These are phyloP conservation scores for Athetis lepigone DNA, from an alignment of 2,888 invertebrate species.

Conservation along the genomic window DNA sequence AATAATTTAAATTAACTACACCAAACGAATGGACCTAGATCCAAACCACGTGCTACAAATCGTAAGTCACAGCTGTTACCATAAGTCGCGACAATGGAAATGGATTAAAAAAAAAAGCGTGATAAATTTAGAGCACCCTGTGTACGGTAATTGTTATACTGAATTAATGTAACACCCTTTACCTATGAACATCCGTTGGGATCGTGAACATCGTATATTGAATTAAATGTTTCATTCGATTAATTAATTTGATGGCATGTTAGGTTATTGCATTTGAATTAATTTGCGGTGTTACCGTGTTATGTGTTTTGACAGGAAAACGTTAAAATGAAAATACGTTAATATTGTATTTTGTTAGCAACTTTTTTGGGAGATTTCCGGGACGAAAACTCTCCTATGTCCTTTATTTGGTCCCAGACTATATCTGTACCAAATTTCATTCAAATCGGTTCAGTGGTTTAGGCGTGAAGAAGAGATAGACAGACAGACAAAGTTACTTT, in stretches of 20 bases:
- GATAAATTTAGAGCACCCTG: conserved; percentile 51
- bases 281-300: conserved; percentile 15
- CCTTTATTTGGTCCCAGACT: no score
- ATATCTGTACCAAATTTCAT: no score
- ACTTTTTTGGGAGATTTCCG: neutral
- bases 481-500: no score
- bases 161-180: conserved; percentile 52
- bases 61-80: neutral
- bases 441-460: no score
- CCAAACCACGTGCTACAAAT: neutral
- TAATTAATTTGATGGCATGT: conserved; percentile 49
- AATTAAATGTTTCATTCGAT: conserved; percentile 55
- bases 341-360: neutral
- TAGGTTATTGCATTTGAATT: conserved; percentile 41
- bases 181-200: conserved; percentile 59
- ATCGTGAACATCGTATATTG: conserved; percentile 42
- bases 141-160: conserved; percentile 47
- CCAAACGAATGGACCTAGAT: no score
- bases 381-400: no score
- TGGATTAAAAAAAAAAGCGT: conserved; percentile 30
- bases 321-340: conserved; percentile 1
- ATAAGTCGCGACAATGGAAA: neutral
- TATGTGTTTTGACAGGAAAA: conserved; percentile 7
- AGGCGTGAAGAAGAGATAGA: no score
- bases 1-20: no score